Conservation (phyloP, 2,113 vertebrate genomes). For the Sterrhoptilus dennistouni region DNA sequence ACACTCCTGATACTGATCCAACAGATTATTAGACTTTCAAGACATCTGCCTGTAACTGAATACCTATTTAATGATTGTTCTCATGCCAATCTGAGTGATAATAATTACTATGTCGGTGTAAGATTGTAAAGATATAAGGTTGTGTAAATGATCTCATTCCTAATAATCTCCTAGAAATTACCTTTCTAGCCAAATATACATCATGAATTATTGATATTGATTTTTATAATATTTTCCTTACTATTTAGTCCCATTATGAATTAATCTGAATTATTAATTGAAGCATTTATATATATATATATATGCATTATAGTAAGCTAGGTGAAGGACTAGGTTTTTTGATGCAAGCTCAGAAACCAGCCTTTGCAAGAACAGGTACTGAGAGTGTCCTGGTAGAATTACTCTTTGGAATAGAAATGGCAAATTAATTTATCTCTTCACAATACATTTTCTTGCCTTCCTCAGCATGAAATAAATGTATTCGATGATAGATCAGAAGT, state of each 20-base stretch:
- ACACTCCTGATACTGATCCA: not conserved
- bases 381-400: not conserved
- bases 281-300: conserved; percentile 17
- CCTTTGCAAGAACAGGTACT: not conserved
- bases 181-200: not conserved
- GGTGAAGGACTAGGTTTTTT: not conserved
- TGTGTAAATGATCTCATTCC: conserved; percentile 41
- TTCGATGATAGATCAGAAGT: not conserved
- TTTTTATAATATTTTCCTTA: conserved; percentile 40
- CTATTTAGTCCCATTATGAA: conserved; percentile 41
- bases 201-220: conserved; percentile 44
- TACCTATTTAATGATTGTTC: not conserved
- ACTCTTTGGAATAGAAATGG: not conserved
- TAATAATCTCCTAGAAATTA: conserved; percentile 31
- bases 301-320: not conserved
- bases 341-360: not conserved
- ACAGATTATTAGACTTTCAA: conserved; percentile 11
- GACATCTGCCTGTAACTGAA: conserved; percentile 16
- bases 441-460: not conserved
- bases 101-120: not conserved
- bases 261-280: conserved; percentile 62
- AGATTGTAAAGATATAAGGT: not conserved
- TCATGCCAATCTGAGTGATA: not conserved
- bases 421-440: not conserved
- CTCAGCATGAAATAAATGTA: not conserved